A percentile compares a stretch with the other conserved stretches of the same genome.
These are phyloP conservation scores for Hetaerina titia DNA, from an alignment of 2,888 invertebrate genomes.

Conservation along the genomic window DNA sequence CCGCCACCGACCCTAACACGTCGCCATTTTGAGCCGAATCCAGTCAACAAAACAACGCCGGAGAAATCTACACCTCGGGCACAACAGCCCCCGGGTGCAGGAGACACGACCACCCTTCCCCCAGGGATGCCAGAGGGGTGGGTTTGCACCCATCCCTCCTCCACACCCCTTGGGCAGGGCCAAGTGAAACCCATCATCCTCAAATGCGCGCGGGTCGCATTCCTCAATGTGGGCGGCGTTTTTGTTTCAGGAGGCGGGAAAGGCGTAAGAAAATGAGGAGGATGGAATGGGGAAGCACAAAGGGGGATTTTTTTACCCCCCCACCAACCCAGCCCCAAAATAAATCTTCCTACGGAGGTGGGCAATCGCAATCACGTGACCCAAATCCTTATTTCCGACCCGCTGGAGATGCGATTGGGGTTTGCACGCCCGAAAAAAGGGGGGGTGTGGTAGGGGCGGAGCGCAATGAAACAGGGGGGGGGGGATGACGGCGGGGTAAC, in stretches of 20 bases:
- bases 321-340: not conserved
- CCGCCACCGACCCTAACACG: too few relatives aligned
- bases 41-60: too few relatives aligned
- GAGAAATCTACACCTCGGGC: too few relatives aligned
- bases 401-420: not conserved
- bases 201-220: not conserved
- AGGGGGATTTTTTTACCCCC: not conserved
- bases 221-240: not conserved
- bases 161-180: not conserved
- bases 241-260: not conserved
- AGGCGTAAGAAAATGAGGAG: not conserved
- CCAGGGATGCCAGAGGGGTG: too few relatives aligned
- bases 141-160: too few relatives aligned
- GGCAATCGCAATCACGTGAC: not conserved
- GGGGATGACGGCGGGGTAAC: not conserved
- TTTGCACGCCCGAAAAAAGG: not conserved
- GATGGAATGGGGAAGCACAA: not conserved
- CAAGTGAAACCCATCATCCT: not conserved
- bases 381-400: conserved; percentile 33
- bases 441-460: not conserved
- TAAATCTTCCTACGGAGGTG: not conserved
- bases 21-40: too few relatives aligned
- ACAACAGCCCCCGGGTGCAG: too few relatives aligned
- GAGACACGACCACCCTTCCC: too few relatives aligned
- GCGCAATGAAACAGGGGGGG: not conserved